A percentile compares a stretch with the other conserved stretches of the same genome.
Conservation (phyloP, 2,113 vertebrate species). For the Sinocyclocheilus grahami region DNA sequence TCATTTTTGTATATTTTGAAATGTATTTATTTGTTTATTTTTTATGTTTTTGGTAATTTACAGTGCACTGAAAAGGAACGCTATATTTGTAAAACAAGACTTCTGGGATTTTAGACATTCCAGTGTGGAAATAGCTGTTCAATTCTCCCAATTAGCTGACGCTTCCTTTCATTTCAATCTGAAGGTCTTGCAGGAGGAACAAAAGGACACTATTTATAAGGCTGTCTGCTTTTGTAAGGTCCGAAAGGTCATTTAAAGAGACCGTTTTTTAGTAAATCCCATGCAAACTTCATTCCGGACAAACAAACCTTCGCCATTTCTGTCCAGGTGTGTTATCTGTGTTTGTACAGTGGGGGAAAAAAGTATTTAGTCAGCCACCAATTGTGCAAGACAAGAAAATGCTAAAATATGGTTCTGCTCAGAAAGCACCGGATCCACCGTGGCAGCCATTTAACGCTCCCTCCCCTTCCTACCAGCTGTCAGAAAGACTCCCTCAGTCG, state of each 20-base stretch:
- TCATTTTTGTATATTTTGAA: too few relatives aligned
- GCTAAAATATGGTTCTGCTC: slow-evolving; percentile 37
- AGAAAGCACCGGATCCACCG: neutral
- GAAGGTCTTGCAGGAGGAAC: too few relatives aligned
- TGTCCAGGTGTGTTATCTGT: slow-evolving; percentile 32
- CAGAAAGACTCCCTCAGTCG: slow-evolving; percentile 36
- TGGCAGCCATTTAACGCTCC: slow-evolving; percentile 37
- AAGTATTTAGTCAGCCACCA: too few relatives aligned
- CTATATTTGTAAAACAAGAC: neutral
- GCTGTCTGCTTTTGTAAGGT: neutral
- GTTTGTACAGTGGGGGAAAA: too few relatives aligned
- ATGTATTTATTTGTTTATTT: too few relatives aligned
- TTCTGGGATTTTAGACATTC: neutral
- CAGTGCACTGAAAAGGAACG: neutral
- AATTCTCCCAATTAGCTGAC: neutral
- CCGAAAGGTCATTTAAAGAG: neutral
- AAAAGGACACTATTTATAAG: neutral
- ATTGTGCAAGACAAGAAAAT: slow-evolving; percentile 38
- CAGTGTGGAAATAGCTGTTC: too few relatives aligned
- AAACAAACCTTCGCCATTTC: slow-evolving; percentile 18
- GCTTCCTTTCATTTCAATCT: neutral
- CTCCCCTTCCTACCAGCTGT: slow-evolving; percentile 32
- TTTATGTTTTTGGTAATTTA: neutral
- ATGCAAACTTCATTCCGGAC: slow-evolving; percentile 16
- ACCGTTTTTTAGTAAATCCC: neutral